These are phyloP conservation scores for Aviceda subcristata DNA, from an alignment of 2,113 vertebrate species.

Conservation along the genomic window DNA sequence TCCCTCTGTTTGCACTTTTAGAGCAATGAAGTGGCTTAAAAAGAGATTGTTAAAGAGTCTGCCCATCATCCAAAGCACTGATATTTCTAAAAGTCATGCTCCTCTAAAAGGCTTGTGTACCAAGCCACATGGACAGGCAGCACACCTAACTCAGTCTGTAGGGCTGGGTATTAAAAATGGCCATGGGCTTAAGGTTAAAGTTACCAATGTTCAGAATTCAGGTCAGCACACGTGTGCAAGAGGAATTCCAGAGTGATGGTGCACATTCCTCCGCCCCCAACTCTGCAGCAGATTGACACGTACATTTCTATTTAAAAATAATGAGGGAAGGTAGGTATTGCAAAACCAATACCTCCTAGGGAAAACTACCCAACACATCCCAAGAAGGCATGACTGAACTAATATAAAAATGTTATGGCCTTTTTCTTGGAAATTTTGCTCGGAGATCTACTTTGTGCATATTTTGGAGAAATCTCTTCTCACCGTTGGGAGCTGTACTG, in stretches of 20 bases:
- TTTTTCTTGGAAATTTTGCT: background rate
- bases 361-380: background rate
- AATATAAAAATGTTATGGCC: background rate
- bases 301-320: background rate
- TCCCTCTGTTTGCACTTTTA: background rate
- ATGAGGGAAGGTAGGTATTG: background rate
- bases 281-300: background rate
- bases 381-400: background rate
- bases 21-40: background rate
- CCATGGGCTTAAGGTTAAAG: background rate
- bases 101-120: background rate
- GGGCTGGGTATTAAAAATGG: background rate
- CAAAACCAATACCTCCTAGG: background rate
- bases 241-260: background rate
- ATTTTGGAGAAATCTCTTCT: background rate
- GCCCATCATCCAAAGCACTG: background rate
- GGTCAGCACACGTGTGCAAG: background rate
- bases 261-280: background rate
- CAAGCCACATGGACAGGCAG: background rate
- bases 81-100: background rate
- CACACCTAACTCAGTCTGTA: rapidly evolving
- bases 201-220: background rate
- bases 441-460: background rate
- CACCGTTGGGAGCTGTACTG: background rate
- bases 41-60: background rate